These are phyloP conservation scores for Philopedon plagiatum DNA, from an alignment of 2,888 invertebrate species.

Conservation along the genomic window DNA sequence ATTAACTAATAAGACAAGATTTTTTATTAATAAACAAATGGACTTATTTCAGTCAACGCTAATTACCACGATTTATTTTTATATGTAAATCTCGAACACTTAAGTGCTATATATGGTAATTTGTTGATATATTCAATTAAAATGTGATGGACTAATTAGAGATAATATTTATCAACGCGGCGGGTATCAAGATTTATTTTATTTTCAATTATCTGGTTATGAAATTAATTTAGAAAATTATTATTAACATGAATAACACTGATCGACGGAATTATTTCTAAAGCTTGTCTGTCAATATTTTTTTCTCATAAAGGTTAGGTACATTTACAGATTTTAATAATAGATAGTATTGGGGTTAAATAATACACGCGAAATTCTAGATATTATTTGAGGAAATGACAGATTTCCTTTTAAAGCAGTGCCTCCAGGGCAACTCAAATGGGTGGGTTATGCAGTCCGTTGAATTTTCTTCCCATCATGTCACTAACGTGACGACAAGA, in stretches of 20 bases:
- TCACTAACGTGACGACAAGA: too few relatives aligned
- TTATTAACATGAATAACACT: neutral
- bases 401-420: too few relatives aligned
- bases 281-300: neutral
- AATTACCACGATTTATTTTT: constrained; percentile 6
- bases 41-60: neutral
- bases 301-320: too few relatives aligned
- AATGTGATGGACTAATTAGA: constrained; percentile 13
- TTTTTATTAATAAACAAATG: neutral
- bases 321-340: too few relatives aligned
- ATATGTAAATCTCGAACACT: constrained; percentile 2
- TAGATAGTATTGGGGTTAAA: too few relatives aligned
- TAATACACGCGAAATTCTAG: too few relatives aligned
- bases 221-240: neutral
- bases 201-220: constrained; percentile 11
- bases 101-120: constrained; percentile 13
- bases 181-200: neutral
- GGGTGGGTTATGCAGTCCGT: too few relatives aligned
- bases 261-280: neutral
- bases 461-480: too few relatives aligned
- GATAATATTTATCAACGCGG: constrained; percentile 13
- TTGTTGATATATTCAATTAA: constrained; percentile 18
- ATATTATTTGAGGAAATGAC: too few relatives aligned
- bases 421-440: too few relatives aligned
- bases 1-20: neutral